phyloP scores from a whole-genome alignment of 2,113 vertebrate species.

The Ceratotherium simum region DNA sequence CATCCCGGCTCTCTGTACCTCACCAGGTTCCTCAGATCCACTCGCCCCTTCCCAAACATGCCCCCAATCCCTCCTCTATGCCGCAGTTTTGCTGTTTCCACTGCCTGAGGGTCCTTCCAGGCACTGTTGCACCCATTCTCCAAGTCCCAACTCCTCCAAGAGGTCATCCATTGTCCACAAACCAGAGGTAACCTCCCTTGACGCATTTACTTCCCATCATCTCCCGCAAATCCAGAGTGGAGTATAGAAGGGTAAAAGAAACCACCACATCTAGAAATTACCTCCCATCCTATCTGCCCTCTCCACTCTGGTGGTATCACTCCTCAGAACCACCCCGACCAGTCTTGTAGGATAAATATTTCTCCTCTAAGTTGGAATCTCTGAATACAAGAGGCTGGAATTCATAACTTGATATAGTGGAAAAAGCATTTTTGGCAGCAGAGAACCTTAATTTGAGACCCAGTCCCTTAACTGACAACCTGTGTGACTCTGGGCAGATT shows the following conservation, averaged over 20 bases:
- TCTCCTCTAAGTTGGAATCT: background rate
- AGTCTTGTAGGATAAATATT: background rate
- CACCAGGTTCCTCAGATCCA: background rate
- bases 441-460: constrained; percentile 6
- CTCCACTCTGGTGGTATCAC: background rate
- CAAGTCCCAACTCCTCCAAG: background rate
- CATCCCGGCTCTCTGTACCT: background rate
- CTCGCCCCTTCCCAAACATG: background rate
- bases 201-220: background rate
- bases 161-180: background rate
- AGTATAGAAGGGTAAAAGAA: background rate
- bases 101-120: background rate
- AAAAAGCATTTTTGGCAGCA: background rate
- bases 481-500: background rate
- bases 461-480: background rate
- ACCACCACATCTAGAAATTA: background rate
- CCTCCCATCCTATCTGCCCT: background rate
- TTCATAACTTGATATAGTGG: background rate
- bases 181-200: background rate
- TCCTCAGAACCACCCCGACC: background rate
- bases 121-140: background rate
- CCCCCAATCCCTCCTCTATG: too few species aligned
- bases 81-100: background rate
- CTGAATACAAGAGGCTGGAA: background rate
- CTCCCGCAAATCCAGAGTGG: background rate